phyloP scores from a whole-genome alignment of 2,888 invertebrate genomes.

The Andrena marginata region DNA sequence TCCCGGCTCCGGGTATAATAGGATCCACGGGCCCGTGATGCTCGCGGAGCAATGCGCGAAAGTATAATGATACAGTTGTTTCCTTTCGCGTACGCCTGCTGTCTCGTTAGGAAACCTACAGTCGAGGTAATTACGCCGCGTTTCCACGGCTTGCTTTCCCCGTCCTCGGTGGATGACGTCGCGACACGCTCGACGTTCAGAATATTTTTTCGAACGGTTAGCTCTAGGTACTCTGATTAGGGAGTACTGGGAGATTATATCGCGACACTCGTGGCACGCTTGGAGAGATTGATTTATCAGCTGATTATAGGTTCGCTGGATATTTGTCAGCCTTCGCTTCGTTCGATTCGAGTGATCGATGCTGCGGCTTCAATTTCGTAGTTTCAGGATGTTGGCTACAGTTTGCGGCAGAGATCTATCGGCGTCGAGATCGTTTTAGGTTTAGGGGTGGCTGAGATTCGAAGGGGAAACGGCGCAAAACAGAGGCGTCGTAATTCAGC shows the following conservation, averaged over 20 bases:
- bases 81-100: background rate
- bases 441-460: background rate
- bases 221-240: no score
- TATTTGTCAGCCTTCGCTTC: no score
- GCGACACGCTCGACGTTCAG: no score
- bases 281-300: no score
- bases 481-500: slow-evolving; percentile 28
- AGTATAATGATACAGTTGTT: background rate
- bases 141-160: background rate
- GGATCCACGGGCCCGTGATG: slow-evolving; percentile 10
- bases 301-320: no score
- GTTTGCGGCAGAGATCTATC: background rate
- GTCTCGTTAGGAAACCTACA: background rate
- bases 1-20: slow-evolving; percentile 28
- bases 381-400: no score
- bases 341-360: no score
- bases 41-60: background rate
- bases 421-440: background rate
- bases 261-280: no score
- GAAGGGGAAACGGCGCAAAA: background rate
- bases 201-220: background rate
- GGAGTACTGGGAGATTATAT: no score
- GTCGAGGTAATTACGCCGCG: slow-evolving; percentile 16
- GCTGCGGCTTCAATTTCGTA: no score
- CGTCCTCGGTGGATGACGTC: background rate